Conservation (phyloP, 2,888 invertebrate genomes). For the Chrysina gloriosa region DNA sequence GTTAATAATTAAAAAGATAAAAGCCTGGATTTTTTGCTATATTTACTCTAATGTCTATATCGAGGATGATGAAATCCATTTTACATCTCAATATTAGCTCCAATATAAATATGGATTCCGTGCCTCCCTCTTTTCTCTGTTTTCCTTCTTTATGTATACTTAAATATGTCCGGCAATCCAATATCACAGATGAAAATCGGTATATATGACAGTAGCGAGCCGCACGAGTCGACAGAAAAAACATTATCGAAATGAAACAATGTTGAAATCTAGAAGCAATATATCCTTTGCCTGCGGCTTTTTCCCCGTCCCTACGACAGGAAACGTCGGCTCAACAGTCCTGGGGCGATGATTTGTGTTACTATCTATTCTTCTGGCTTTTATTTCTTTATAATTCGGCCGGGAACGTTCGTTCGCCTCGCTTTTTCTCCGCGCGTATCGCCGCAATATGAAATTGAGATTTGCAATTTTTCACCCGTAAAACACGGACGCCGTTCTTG, state of each 20-base stretch:
- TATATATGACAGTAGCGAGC: not conserved
- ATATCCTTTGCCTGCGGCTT: slow-evolving; percentile 9
- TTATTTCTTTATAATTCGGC: slow-evolving; percentile 31
- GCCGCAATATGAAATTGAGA: slow-evolving; percentile 32
- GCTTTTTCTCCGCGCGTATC: not conserved
- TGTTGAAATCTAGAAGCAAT: slow-evolving; percentile 24
- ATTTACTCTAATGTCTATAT: no score
- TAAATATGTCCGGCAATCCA: slow-evolving; percentile 7
- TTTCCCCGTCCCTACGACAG: not conserved
- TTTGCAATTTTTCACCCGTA: slow-evolving; percentile 23
- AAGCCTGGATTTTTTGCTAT: no score
- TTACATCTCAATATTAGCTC: not conserved
- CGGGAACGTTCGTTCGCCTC: not conserved
- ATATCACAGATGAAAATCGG: slow-evolving; percentile 6
- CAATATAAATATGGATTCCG: no score
- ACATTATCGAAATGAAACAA: slow-evolving; percentile 26
- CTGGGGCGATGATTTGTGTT: slow-evolving; percentile 32
- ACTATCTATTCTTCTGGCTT: slow-evolving; percentile 18
- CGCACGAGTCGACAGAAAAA: slow-evolving; percentile 6
- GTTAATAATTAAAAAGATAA: no score
- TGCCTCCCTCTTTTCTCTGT: not conserved
- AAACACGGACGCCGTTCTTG: slow-evolving; percentile 9
- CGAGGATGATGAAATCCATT: not conserved
- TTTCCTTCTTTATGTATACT: not conserved
- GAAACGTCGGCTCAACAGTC: slow-evolving; percentile 26